These are phyloP conservation scores for Helicoverpa armigera DNA, from an alignment of 1,140 invertebrate genomes.

Conservation along the genomic window DNA sequence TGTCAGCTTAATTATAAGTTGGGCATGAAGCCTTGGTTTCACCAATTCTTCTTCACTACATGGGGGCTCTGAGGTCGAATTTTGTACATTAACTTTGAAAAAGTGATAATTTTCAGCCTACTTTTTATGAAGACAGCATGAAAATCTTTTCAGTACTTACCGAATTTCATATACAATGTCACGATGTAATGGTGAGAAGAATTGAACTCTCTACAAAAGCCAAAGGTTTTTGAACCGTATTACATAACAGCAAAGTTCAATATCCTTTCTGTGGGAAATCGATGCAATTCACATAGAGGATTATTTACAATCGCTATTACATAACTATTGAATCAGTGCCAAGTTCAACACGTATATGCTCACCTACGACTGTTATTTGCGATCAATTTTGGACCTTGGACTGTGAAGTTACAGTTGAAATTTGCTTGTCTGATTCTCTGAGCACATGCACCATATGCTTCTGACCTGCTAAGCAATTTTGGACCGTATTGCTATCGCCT, in stretches of 20 bases:
- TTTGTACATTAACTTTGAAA: too few relatives aligned
- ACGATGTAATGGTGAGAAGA: too few relatives aligned
- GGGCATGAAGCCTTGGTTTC: too few relatives aligned
- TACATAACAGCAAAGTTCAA: too few relatives aligned
- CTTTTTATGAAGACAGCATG: not conserved
- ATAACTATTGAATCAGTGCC: constrained; percentile 31
- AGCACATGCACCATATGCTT: not conserved
- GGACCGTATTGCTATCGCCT: not conserved
- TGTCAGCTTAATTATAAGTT: not conserved
- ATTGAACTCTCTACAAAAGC: too few relatives aligned
- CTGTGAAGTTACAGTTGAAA: not conserved
- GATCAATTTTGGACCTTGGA: not conserved
- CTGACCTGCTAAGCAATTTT: not conserved
- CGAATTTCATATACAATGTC: too few relatives aligned
- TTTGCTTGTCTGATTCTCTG: not conserved
- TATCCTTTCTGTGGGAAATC: not conserved
- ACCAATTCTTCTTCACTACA: too few relatives aligned
- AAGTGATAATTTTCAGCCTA: too few relatives aligned
- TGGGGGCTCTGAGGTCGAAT: too few relatives aligned
- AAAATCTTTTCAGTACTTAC: not conserved
- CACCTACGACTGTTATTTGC: not conserved
- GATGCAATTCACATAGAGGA: not conserved
- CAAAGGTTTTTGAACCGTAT: too few relatives aligned
- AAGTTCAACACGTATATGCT: constrained; percentile 3
- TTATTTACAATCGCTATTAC: constrained; percentile 14